phyloP scores from a whole-genome alignment of 2,113 vertebrate species.

The Cariama cristata region DNA sequence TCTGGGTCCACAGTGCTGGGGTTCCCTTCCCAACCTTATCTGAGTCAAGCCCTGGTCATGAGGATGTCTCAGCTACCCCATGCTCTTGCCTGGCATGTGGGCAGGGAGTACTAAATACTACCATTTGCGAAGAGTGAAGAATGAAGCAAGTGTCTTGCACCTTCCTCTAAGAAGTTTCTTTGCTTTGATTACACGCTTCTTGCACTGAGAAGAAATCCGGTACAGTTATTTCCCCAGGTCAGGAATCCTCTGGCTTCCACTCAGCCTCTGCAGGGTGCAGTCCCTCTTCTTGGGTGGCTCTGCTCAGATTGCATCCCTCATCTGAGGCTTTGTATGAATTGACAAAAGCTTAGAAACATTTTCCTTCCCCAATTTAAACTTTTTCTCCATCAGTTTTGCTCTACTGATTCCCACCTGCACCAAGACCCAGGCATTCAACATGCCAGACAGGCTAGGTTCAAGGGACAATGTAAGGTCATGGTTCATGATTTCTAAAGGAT shows the following conservation, averaged over 20 bases:
- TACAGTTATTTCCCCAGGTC: neutral
- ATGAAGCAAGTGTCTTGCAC: neutral
- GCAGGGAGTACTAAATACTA: neutral
- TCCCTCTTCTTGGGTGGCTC: neutral
- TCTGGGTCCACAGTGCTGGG: fast-evolving
- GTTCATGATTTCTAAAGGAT: neutral
- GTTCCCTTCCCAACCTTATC: neutral
- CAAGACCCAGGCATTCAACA: neutral
- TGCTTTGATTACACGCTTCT: neutral
- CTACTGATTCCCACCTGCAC: neutral
- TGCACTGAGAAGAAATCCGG: neutral
- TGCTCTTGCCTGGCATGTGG: neutral
- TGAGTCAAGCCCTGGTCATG: neutral
- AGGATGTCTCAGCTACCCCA: neutral
- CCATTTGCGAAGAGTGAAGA: neutral
- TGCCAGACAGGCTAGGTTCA: neutral
- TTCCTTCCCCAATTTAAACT: neutral
- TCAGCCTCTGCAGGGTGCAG: neutral
- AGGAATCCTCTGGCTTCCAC: neutral
- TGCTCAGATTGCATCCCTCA: neutral
- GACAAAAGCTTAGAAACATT: neutral
- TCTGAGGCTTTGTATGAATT: neutral
- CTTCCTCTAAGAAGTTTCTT: neutral
- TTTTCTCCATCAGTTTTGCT: neutral
- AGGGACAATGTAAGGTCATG: neutral